Base-by-base conservation (phyloP, 1,140 invertebrate genomes). In the Saccostrea glomerata region DNA sequence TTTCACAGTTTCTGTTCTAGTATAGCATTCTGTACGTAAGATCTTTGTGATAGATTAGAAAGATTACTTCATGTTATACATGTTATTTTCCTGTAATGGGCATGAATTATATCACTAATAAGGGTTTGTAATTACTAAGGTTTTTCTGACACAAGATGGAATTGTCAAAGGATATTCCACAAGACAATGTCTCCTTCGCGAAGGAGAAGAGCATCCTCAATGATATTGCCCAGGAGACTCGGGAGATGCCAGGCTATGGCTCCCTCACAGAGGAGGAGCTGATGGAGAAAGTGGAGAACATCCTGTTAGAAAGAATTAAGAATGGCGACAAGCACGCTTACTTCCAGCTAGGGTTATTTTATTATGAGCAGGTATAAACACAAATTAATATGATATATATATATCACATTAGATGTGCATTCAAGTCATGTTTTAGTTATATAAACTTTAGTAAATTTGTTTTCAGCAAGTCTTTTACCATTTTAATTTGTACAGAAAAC, bases 341-440 rank as follows among this genome's bases (percentile, higher is more conserved):
- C 77, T 95, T 95, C 88, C 94, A 95, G 63, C 90, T 95, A 1
- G 94, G 92, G 73, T 90, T 95, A 40, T 92, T 95, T 73, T 94
- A 94, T 85, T 94, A 93, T 93, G 94, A 95, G 85, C 92, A 94
- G 92, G 94, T 95, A 86, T 47, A 47, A 47, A 47, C 47, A 47
- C 47, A 9, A 47, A 47, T 47, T 47, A 5, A 6, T 47, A 47
- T 47, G 47, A 47, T 47, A 47, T 7, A 6, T 47, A 47, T 47
- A 9, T 47, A 47, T 47, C 5, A 47, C 9, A 47, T 6, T 47
- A 9, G 6, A 6, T 47, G 9, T 47, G 47, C 47, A 7, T 47
- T 47, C 9, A 47, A 47, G 47, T 9, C 47, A 9, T 47, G 47
- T 9, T 47, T 47, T 47, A 47, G 2, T 47, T 6, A 47, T 0